Percentiles rank a stretch among this genome's conserved stretches.
phyloP scores from a whole-genome alignment of 2,797 vertebrate species.

The Phoebastria nigripes region DNA sequence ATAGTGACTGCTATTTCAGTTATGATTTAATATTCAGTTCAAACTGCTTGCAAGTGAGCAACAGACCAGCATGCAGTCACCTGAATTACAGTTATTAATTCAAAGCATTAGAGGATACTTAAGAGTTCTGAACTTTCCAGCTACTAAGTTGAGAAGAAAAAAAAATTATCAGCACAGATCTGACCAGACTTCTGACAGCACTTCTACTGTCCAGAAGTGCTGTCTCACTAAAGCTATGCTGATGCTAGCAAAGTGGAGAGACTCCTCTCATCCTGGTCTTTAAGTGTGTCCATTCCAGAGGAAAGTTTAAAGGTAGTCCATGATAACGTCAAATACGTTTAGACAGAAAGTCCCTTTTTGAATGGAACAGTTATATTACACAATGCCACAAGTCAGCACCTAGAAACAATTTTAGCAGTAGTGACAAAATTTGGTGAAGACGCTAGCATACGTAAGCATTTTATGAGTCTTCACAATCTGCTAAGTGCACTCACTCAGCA shows the following conservation, averaged over 20 bases:
- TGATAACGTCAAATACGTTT: neutral
- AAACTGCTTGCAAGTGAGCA: neutral
- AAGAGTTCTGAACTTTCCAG: neutral
- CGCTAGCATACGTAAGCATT: neutral
- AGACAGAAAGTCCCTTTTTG: neutral
- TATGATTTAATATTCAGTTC: neutral
- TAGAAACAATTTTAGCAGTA: neutral
- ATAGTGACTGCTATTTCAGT: neutral
- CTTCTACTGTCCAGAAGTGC: neutral
- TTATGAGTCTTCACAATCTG: neutral
- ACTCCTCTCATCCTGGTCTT: neutral
- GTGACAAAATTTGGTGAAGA: neutral
- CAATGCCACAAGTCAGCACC: neutral
- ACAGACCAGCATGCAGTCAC: neutral
- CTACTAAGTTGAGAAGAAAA: neutral
- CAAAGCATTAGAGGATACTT: neutral
- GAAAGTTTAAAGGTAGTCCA: neutral
- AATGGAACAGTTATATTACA: neutral
- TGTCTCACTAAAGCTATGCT: neutral
- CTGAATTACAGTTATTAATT: neutral
- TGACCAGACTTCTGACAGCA: neutral
- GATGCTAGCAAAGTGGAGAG: neutral
- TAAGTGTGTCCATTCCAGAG: neutral
- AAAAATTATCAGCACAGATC: rapidly evolving
- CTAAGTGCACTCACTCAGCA: neutral